These are phyloP conservation scores for Strongylocentrotus purpuratus DNA, from an alignment of 35 echinoderm and acorn worm species.

Conservation along the genomic window DNA sequence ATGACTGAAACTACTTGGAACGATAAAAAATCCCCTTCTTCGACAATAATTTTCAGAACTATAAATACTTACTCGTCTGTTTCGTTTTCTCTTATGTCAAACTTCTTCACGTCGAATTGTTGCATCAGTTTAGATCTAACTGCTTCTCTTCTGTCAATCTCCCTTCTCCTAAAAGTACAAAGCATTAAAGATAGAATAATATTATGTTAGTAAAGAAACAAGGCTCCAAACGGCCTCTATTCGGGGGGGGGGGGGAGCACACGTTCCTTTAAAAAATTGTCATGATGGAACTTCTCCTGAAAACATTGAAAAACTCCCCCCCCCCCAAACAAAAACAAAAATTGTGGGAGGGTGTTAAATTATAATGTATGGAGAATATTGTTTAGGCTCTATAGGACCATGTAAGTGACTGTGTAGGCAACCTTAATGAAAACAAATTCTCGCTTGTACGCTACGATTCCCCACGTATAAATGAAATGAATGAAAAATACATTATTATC, in stretches of 20 bases:
- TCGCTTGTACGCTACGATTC: no score
- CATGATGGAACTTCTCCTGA: background rate
- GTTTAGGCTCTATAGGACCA: no score
- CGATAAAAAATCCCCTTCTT: background rate
- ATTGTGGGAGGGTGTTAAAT: no score
- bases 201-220: background rate
- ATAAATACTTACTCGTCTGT: conserved; percentile 15
- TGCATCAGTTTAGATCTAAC: conserved; percentile 16
- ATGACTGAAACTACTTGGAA: background rate
- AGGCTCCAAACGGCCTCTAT: background rate
- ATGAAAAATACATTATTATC: no score
- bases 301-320: background rate
- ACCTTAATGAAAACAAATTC: no score
- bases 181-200: background rate
- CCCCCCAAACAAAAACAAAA: background rate
- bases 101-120: conserved; percentile 27
- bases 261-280: background rate
- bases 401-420: no score
- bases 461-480: no score
- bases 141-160: background rate
- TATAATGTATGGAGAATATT: no score
- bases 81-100: background rate
- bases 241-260: background rate
- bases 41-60: background rate
- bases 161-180: background rate